Evolutionary conservation across 2,797 vertebrate species (phyloP), one percentile per base, ranked within the genome.

Genomic region (Carcharodon carcharias): DNA sequence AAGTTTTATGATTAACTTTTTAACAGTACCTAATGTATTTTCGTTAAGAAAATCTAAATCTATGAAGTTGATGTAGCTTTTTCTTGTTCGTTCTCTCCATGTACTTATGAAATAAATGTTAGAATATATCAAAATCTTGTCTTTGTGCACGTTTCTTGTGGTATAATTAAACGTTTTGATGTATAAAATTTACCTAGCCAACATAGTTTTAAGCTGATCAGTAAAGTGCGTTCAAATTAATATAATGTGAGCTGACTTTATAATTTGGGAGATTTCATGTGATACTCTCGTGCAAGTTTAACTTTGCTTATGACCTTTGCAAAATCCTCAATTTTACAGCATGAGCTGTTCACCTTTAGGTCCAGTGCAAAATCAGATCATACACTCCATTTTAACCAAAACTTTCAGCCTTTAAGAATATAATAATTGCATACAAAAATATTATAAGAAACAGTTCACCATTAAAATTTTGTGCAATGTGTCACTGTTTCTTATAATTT

Each of bases 21-120:
- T 95, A 58, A 77, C 94, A 69, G 1, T 40, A 95, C 67, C 16
- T 56, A 28, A 14, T 95, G 7, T 67, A 69, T 95, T 92, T 31
- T 21, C 16, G 11, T 95, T 71, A 23, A 31, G 12, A 40, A 40
- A 45, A 50, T 50, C 45, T 50, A 50, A 61, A 63, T 92, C 14
- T 28, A 35, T 92, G 3, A 63, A 54, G 73, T 35, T 73, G 35
- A 40, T 93, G 67, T 95, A 95, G 28, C 26, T 73, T 95, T 95
- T 92, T 16, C 58, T 63, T 50, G 67, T 95, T 63, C 50, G 94
- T 95, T 28, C 28, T 58, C 69, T 7, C 18, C 7, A 56, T 95
- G 50, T 95, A 73, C 45, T 71, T 73, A 58, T 77, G 45, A 73
- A 95, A 95, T 95, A 95, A 95, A 95, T 71, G 45, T 54, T 69